Evolutionary conservation across 2,113 vertebrate genomes (phyloP), one percentile per base, ranked within the genome.

Genomic region (Dolichotis patagonum): DNA sequence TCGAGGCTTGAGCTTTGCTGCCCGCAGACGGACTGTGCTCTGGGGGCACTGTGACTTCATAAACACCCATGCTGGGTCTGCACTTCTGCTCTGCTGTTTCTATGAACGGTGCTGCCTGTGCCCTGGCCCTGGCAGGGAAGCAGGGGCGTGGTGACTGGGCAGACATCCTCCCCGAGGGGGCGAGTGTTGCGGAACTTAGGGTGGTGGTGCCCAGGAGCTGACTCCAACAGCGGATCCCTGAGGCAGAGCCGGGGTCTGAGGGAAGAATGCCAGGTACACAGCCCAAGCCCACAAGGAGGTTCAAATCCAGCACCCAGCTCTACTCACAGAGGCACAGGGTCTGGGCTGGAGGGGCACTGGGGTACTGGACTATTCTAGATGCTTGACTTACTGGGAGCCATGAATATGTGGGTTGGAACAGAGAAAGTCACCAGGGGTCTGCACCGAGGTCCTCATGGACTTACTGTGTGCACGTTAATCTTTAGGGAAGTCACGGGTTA

Each of bases 21-120:
- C 24, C 0, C 0, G 22, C 3, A 1, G 14, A 0, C 2, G 35
- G 46, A 10, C 32, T 3, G 10, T 11, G 16, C 2, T 4, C 91
- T 3, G 2, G 20, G 19, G 52, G 43, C 1, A 12, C 28, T 4
- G 10, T 0, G 56, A 28, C 30, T 5, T 14, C 13, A 52, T 41
- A 11, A 6, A 12, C 28, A 5, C 32, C 63, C 0, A 0, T 2
- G 0, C 8, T 9, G 52, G 6, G 1, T 19, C 54, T 20, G 14
- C 4, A 4, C 14, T 0, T 38, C 80, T 83, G 35, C 22, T 16
- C 12, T 38, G 7, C 19, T 24, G 56, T 52, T 78, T 49, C 41
- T 7, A 5, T 13, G 0, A 14, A 12, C 11, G 0, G 5, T 0
- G 30, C 30, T 2, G 13, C 19, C 11, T 16, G 3, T 10, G 71